A percentile compares a stretch with the other conserved stretches of the same genome.
These are phyloP conservation scores for Rhynchonema sp. DNA, from an alignment of 2,888 invertebrate genomes.

Conservation along the genomic window DNA sequence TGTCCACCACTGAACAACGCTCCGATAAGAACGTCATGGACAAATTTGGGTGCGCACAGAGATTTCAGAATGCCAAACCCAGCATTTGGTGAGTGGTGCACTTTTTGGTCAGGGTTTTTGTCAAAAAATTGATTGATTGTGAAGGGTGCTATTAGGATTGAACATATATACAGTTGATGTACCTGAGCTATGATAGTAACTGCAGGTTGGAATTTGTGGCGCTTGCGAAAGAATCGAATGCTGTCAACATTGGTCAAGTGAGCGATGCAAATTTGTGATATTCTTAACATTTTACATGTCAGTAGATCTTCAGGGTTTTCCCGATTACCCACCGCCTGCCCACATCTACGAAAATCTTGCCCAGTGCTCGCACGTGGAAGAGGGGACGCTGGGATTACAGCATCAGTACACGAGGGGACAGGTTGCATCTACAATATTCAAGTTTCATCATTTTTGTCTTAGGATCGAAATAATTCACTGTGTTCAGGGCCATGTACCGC, in stretches of 20 bases:
- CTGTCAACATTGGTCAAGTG: slow-evolving; percentile 26
- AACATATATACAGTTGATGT: too few species aligned
- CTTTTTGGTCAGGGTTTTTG: not conserved
- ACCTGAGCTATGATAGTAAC: too few species aligned
- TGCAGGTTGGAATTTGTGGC: slow-evolving; percentile 26
- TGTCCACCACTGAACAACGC: too few species aligned
- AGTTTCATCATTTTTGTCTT: not conserved
- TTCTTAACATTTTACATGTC: not conserved
- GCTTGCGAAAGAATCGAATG: slow-evolving; percentile 20
- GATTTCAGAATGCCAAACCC: slow-evolving; percentile 9
- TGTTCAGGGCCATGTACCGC: slow-evolving; percentile 63
- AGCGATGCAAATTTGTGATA: not conserved
- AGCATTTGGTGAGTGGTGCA: slow-evolving; percentile 12
- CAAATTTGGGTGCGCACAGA: too few species aligned
- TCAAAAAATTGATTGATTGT: too few species aligned
- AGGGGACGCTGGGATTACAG: slow-evolving; percentile 8
- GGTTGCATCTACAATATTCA: not conserved
- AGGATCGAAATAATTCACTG: not conserved
- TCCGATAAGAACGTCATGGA: too few species aligned
- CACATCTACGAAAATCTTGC: slow-evolving; percentile 19
- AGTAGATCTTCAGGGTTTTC: slow-evolving; percentile 19
- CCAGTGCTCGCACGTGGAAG: slow-evolving; percentile 14
- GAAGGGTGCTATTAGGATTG: too few species aligned
- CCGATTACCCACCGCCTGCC: slow-evolving; percentile 22
- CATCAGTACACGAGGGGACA: slow-evolving; percentile 19